Percentiles rank a stretch among this genome's conserved stretches.
Conservation (phyloP, 2,113 vertebrate species). For the Laticauda laticaudata region DNA sequence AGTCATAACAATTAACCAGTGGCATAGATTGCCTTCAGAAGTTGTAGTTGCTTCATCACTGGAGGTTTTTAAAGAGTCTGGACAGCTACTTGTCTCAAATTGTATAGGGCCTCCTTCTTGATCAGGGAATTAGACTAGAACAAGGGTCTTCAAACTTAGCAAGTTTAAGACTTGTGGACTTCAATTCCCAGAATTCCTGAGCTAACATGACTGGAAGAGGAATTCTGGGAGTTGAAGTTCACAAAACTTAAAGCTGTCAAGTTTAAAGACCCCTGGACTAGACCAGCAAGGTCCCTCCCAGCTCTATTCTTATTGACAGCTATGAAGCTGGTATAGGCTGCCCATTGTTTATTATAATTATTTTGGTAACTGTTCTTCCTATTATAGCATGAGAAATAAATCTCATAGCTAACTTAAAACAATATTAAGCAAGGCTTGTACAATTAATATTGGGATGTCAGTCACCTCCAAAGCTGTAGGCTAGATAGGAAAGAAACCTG, state of each 20-base stretch:
- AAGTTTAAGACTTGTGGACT: too few relatives aligned
- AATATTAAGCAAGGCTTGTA: not conserved
- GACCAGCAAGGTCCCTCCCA: not conserved
- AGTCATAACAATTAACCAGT: not conserved
- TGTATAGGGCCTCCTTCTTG: too few relatives aligned
- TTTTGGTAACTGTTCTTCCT: not conserved
- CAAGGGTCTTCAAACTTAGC: too few relatives aligned
- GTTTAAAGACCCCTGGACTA: not conserved
- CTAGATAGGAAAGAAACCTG: not conserved
- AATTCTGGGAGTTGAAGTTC: too few relatives aligned
- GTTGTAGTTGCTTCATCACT: not conserved
- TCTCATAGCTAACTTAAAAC: not conserved
- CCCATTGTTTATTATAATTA: not conserved
- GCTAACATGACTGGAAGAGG: too few relatives aligned
- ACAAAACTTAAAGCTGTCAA: too few relatives aligned
- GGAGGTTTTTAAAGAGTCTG: not conserved
- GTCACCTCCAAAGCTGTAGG: not conserved
- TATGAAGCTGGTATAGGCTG: not conserved
- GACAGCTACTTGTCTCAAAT: not conserved
- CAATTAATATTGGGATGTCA: not conserved
- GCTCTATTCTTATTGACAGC: not conserved
- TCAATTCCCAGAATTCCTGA: too few relatives aligned
- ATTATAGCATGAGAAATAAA: not conserved
- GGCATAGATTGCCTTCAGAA: not conserved
- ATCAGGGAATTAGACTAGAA: too few relatives aligned